phyloP scores from a whole-genome alignment of 2,797 vertebrate species.

The Periparus ater region DNA sequence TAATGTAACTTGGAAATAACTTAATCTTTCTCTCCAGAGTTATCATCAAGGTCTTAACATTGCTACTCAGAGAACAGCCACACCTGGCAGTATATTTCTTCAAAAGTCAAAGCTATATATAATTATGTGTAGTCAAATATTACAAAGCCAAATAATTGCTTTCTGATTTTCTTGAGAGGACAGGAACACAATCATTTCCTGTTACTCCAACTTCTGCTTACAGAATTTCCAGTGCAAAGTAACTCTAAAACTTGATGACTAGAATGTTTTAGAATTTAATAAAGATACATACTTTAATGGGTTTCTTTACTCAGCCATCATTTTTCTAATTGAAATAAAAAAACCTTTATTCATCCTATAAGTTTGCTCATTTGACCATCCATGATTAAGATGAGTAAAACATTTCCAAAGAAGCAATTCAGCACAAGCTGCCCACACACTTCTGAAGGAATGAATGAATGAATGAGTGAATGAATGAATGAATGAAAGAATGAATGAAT shows the following conservation, averaged over 20 bases:
- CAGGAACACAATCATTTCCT: slow-evolving; percentile 20
- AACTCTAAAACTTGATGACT: slow-evolving; percentile 38
- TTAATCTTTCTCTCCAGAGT: neutral
- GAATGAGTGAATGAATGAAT: neutral
- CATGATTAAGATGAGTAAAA: slow-evolving; percentile 37
- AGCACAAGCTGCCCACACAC: slow-evolving; percentile 26
- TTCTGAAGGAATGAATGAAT: neutral
- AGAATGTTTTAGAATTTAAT: slow-evolving; percentile 45
- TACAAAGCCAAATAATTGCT: neutral
- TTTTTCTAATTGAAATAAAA: slow-evolving; percentile 39
- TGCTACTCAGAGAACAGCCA: neutral
- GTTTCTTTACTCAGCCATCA: slow-evolving; percentile 4
- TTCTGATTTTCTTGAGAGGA: neutral
- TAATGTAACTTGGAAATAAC: neutral
- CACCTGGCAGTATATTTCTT: neutral
- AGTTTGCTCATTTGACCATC: slow-evolving; percentile 42
- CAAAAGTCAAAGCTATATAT: neutral
- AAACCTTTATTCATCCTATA: slow-evolving; percentile 19
- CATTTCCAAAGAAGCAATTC: slow-evolving; percentile 19
- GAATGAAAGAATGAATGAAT: neutral
- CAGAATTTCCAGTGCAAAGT: slow-evolving; percentile 3
- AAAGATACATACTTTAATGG: slow-evolving; percentile 27
- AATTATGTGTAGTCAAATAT: neutral
- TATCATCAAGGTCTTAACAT: neutral
- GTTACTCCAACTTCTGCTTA: slow-evolving; percentile 17